phyloP scores from a whole-genome alignment of 2,113 vertebrate species.

The Tricholaema leucomelas region DNA sequence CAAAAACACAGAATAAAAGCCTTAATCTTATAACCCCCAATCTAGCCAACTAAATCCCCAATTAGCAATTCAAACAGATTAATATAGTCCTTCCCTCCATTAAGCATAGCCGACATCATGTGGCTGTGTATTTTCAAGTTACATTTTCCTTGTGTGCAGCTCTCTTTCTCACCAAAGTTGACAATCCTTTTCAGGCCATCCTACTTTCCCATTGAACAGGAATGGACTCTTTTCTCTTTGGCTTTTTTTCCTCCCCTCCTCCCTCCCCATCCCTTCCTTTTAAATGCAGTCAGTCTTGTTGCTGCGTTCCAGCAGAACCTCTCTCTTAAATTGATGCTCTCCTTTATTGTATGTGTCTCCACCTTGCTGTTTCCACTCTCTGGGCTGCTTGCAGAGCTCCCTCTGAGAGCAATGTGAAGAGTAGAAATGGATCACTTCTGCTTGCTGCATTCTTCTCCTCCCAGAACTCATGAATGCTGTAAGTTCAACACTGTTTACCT shows the following conservation, averaged over 20 bases:
- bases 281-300: neutral
- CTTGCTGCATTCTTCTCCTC: neutral
- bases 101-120: slow-evolving; percentile 20
- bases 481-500: neutral
- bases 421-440: neutral
- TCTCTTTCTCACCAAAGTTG: slow-evolving; percentile 41
- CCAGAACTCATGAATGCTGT: neutral
- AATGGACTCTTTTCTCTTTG: neutral
- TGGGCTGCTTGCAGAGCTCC: neutral
- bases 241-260: too few species aligned
- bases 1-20: slow-evolving; percentile 63
- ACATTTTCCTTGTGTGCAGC: slow-evolving; percentile 31
- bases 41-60: slow-evolving; percentile 61
- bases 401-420: neutral
- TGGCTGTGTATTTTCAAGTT: slow-evolving; percentile 24
- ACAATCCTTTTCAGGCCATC: slow-evolving; percentile 48
- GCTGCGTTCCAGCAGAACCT: neutral
- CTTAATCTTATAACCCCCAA: slow-evolving; percentile 53
- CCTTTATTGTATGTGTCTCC: neutral
- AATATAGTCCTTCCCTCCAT: slow-evolving; percentile 37
- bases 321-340: slow-evolving; percentile 3
- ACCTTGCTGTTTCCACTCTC: neutral
- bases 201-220: neutral
- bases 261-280: neutral
- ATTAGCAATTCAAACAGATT: slow-evolving; percentile 67